Conservation (phyloP, 1,140 invertebrate genomes). For the Hydropsyche tenuis region DNA sequence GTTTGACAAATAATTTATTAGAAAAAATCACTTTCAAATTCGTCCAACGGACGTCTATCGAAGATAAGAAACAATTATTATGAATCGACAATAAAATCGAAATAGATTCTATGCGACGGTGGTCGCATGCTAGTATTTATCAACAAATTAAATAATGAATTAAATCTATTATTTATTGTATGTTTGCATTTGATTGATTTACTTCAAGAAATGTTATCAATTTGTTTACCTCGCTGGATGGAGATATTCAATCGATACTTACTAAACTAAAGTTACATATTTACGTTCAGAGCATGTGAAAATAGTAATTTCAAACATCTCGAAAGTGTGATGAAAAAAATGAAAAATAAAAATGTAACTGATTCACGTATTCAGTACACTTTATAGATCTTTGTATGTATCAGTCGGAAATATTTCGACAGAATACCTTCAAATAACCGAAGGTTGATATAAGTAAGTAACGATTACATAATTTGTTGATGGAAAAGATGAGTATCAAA, state of each 20-base stretch:
- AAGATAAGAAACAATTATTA: too few species aligned
- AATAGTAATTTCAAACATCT: too few species aligned
- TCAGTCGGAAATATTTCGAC: neutral
- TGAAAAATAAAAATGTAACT: too few species aligned
- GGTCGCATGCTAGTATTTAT: neutral
- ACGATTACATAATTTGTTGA: slow-evolving; percentile 9
- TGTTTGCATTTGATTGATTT: too few species aligned
- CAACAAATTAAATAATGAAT: too few species aligned
- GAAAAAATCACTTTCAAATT: too few species aligned
- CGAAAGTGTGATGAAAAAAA: too few species aligned
- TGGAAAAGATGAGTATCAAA: slow-evolving; percentile 28
- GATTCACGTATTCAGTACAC: too few species aligned
- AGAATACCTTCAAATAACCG: neutral
- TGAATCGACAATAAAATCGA: neutral
- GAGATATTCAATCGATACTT: neutral
- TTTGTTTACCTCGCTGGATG: neutral
- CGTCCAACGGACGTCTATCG: too few species aligned
- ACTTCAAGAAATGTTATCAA: neutral
- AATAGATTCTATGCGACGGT: neutral
- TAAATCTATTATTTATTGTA: too few species aligned
- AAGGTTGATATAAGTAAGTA: neutral
- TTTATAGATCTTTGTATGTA: neutral
- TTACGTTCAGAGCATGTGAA: neutral
- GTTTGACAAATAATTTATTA: too few species aligned
- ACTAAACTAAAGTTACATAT: neutral